Base-by-base conservation (phyloP, 37 sponge, comb jelly and placozoan species). In the Aplysina aerophoba region DNA sequence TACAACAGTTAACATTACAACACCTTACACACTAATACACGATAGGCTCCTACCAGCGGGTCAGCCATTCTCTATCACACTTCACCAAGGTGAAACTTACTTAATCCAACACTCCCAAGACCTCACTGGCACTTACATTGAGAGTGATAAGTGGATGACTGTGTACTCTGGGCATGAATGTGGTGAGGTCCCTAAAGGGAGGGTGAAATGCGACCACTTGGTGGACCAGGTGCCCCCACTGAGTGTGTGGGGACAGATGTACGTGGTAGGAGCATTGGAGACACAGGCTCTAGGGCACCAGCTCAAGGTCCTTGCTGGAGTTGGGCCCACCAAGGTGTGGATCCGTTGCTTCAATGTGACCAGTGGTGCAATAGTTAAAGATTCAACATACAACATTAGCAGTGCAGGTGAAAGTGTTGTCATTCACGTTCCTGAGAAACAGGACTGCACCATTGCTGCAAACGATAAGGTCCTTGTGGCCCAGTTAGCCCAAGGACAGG, bases 121-220 rank as follows among this genome's bases (percentile, higher is more conserved):
- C 38, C 53, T 75, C 44, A 75, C 54, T 36, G 78, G 78, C 2
- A 75, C n/a, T 8, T 31, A 36, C 53, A 36, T 75, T 75, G 25
- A 75, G 54, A 75, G 78, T 44, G 25, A 41, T 40, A 38, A 75
- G 40, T 75, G 78, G 78, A 2, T 75, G 20, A 75, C 78, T 19
- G 44, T 75, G 16, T n/a, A 40, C 20, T 75, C 78, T 41, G 78
- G 78, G 44, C 78, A 75, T 11, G 78, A 75, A 75, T 75, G 78
- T 75, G 78, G 53, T 1, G 40, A 40, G 37, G 78, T 75, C 78
- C 78, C 78, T 14, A 38, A 25, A 4, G 37, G 40, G 44, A 15
- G 44, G n/a, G 44, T 21, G 19, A 24, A n/a, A 14, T 75, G 78
- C 38, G 78, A 75, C 53, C 78, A 75, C 15, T 24, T 75, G 33